Evolutionary conservation across 2,113 vertebrate species (phyloP).

Genomic region (Cynopterus brachyotis): DNA sequence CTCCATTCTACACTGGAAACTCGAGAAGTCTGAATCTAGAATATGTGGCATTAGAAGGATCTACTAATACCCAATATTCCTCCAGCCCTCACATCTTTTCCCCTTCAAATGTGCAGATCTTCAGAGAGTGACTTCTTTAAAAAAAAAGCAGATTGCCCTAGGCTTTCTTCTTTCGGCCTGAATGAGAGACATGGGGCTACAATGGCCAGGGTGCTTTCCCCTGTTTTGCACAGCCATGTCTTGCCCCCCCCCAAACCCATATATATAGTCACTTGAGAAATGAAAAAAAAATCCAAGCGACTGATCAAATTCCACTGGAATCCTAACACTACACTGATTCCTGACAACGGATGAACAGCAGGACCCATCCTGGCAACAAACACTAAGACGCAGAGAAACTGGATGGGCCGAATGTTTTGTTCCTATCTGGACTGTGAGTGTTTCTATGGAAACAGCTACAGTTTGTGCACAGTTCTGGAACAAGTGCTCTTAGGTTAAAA

Average conservation of each 20-base stretch:
- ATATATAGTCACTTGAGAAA: not conserved
- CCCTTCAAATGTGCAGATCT: not conserved
- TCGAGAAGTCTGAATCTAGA: not conserved
- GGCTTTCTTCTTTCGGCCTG: not conserved
- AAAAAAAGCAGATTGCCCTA: not conserved
- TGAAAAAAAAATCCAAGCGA: not conserved
- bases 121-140: not conserved
- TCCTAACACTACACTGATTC: not conserved
- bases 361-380: slow-evolving; percentile 37
- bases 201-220: not conserved
- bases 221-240: not conserved
- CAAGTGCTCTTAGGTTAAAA: slow-evolving; percentile 67
- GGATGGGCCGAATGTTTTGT: slow-evolving; percentile 57
- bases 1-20: not conserved
- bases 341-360: slow-evolving; percentile 16
- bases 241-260: not conserved
- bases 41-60: not conserved
- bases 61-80: not conserved
- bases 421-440: slow-evolving; percentile 2
- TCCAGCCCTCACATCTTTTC: not conserved
- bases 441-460: slow-evolving; percentile 69
- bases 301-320: slow-evolving; percentile 32
- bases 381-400: slow-evolving; percentile 12
- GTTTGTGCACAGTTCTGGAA: slow-evolving; percentile 61
- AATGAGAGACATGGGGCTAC: not conserved